A percentile compares a stretch with the other conserved stretches of the same genome.
Conservation (phyloP, 1,140 invertebrate genomes). For the Popillia japonica region DNA sequence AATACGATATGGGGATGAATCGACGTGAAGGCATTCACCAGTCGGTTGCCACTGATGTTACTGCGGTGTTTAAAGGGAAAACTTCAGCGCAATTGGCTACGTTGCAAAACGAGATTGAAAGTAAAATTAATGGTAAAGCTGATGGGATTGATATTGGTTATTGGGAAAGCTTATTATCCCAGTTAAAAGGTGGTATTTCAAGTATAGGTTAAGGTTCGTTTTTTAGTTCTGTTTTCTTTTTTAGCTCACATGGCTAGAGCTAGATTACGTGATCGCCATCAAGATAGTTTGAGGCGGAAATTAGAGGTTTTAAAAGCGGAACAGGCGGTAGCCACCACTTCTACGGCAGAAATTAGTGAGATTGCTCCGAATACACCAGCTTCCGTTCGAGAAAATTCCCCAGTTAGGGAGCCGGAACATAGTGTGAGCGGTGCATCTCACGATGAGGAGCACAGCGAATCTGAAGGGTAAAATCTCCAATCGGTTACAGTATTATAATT, state of each 20-base stretch:
- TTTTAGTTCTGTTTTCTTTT: conserved; percentile 27
- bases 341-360: conserved; percentile 39
- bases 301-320: conserved; percentile 89
- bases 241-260: conserved; percentile 93
- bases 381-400: neutral
- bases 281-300: conserved; percentile 90
- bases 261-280: conserved; percentile 89
- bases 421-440: conserved; percentile 9
- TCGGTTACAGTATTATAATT: neutral
- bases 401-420: conserved; percentile 35
- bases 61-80: conserved; percentile 92
- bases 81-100: conserved; percentile 84
- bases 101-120: conserved; percentile 87
- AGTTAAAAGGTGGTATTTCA: conserved; percentile 77
- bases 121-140: conserved; percentile 82
- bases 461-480: conserved; percentile 47
- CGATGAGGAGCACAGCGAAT: conserved; percentile 42
- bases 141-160: conserved; percentile 97
- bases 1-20: conserved; percentile 72
- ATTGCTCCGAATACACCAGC: neutral
- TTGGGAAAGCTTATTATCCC: conserved; percentile 94
- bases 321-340: conserved; percentile 71
- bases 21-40: conserved; percentile 93
- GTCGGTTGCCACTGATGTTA: conserved; percentile 90
- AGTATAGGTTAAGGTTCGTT: too few species aligned